phyloP scores from a whole-genome alignment of 2,888 invertebrate species.

The Drosophila robusta region DNA sequence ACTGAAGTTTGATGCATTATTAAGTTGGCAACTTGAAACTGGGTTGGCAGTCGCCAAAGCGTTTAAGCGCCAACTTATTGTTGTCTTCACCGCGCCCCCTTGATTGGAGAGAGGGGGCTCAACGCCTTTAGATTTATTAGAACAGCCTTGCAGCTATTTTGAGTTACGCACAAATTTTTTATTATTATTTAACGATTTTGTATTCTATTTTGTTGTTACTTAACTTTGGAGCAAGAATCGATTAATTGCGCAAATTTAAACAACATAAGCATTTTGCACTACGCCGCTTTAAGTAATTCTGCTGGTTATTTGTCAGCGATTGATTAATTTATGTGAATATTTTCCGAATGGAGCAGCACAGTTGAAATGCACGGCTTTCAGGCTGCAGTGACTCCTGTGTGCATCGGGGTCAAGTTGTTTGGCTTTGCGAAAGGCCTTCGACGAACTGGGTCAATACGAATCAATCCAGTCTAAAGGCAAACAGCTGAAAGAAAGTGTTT shows the following conservation, averaged over 20 bases:
- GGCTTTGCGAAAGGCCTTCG: conserved; percentile 25
- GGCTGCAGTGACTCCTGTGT: conserved; percentile 5
- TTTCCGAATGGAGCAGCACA: neutral
- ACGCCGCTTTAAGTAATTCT: conserved; percentile 69
- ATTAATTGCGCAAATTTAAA: conserved; percentile 69
- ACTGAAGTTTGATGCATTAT: conserved; percentile 62
- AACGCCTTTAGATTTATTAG: conserved; percentile 9
- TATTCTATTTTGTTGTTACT: conserved; percentile 53
- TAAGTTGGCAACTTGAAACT: conserved; percentile 60
- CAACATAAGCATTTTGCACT: conserved; percentile 46
- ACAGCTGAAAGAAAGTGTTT: conserved; percentile 35
- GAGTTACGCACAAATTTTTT: conserved; percentile 41
- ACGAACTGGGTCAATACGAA: too few species aligned
- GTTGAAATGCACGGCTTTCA: conserved; percentile 6
- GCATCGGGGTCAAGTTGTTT: conserved; percentile 30
- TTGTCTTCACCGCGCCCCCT: conserved; percentile 5
- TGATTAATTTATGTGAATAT: conserved; percentile 72
- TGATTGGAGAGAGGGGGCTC: neutral
- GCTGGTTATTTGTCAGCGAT: conserved; percentile 72
- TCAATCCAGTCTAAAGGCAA: neutral
- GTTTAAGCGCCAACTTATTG: conserved; percentile 32
- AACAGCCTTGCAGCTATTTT: conserved; percentile 21
- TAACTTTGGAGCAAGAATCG: conserved; percentile 49
- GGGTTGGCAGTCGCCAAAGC: conserved; percentile 50
- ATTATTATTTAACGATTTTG: conserved; percentile 6